Base-by-base conservation (phyloP, 2,113 vertebrate species). In the Petaurus breviceps region DNA sequence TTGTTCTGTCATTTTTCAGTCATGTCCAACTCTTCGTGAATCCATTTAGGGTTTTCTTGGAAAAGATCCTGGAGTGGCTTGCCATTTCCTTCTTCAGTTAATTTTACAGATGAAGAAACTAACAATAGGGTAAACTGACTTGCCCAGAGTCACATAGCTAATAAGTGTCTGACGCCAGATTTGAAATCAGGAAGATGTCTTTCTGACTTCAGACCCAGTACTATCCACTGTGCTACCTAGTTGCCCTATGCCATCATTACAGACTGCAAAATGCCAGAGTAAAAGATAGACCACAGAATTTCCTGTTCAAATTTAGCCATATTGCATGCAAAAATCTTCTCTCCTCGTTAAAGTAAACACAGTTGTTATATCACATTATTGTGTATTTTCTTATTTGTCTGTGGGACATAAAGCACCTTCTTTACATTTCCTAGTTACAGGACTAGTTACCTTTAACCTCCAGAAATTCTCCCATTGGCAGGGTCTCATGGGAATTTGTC, bases 381-480 rank as follows among this genome's bases (percentile, higher is more conserved):
- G 16, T 43, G 16, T 84, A 43, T 84, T 84, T 84, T 84, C 68
- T 43, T 49, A 55, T 5, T 52, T 94, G 94, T 50, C 53, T 50
- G 50, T 92, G 9, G 68, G 53, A 96, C 89, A 97, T 84, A 93
- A 26, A 77, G 90, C 26, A 95, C 91, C 96, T 92, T 51, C 93
- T 96, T 84, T 51, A 92, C 92, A 51, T 93, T 93, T 91, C 68
- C 51, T 94, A 92, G 92, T 96, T 55, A 57, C 31, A 89, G 89
- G 31, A 92, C 22, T 50, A 96, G 46, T 89, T 31, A 90, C 37
- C 3, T 12, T 37, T 84, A 91, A 96, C 90, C 61, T 51, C 92
- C 49, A 97, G 68, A 93, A 49, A 89, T 91, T 96, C 37, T 89
- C 43, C 28, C 24, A 52, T 96, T 91, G 43, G 43, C 92, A 50